A percentile compares a stretch with the other conserved stretches of the same genome.
Evolutionary conservation across 2,113 vertebrate genomes (phyloP).

Genomic region (Oreochromis spilurus): DNA sequence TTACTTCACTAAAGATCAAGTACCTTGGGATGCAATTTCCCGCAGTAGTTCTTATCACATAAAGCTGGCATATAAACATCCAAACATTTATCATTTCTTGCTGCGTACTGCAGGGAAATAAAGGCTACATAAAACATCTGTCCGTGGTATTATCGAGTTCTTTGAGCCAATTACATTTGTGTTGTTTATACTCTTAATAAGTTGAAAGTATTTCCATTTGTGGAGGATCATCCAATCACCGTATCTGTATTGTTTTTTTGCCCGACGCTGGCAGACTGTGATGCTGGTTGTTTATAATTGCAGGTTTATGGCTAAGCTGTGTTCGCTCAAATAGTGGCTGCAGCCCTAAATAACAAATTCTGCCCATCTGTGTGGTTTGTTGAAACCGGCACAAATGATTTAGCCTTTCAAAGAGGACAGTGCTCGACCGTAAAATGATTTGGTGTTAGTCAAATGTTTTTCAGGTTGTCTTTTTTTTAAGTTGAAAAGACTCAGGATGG

Average conservation of each 20-base stretch:
- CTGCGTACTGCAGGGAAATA: background rate
- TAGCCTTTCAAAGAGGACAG: background rate
- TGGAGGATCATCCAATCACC: background rate
- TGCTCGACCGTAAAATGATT: background rate
- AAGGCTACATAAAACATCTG: background rate
- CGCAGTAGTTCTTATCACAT: background rate
- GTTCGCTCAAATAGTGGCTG: slow-evolving; percentile 2
- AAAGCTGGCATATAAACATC: background rate
- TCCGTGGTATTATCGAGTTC: background rate
- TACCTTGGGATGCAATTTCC: background rate
- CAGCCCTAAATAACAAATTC: slow-evolving; percentile 15
- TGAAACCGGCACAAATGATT: slow-evolving; percentile 3
- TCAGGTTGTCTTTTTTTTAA: background rate
- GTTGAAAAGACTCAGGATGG: background rate
- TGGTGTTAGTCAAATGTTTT: slow-evolving; percentile 1
- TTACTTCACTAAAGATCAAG: slow-evolving; percentile 7
- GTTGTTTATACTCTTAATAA: background rate
- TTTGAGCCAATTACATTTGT: background rate
- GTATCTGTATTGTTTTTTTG: background rate
- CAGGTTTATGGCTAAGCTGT: slow-evolving; percentile 34
- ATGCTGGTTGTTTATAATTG: slow-evolving; percentile 8
- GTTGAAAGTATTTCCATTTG: background rate
- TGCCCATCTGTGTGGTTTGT: slow-evolving; percentile 49
- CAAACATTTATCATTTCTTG: background rate
- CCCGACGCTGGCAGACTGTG: background rate